These are phyloP conservation scores for Manduca sexta DNA, from an alignment of 1,140 invertebrate genomes.

Conservation along the genomic window DNA sequence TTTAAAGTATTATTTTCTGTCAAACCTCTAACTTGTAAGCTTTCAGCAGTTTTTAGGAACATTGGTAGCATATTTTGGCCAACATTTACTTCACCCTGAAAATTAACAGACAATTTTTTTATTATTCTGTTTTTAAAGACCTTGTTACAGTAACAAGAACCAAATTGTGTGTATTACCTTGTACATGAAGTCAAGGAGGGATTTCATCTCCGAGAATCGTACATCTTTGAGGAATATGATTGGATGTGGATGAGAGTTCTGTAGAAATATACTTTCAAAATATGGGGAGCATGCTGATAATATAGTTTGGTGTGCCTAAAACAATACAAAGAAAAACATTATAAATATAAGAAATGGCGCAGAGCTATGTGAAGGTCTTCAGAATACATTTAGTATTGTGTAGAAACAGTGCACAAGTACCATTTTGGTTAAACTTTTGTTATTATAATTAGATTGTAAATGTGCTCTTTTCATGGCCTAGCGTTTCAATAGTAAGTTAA, in stretches of 20 bases:
- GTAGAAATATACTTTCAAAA: constrained; percentile 94
- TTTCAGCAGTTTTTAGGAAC: constrained; percentile 93
- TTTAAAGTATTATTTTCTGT: constrained; percentile 87
- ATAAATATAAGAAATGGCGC: constrained; percentile 22
- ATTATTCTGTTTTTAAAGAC: no score
- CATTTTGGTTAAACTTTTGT: constrained; percentile 43
- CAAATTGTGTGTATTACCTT: constrained; percentile 68
- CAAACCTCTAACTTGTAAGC: constrained; percentile 91
- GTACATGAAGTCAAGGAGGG: constrained; percentile 92
- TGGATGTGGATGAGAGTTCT: constrained; percentile 92
- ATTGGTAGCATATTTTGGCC: constrained; percentile 89
- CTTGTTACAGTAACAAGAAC: not conserved
- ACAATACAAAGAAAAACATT: constrained; percentile 29
- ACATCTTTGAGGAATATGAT: constrained; percentile 95
- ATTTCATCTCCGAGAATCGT: constrained; percentile 89
- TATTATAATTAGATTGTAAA: constrained; percentile 44
- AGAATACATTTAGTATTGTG: constrained; percentile 34
- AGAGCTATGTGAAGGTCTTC: constrained; percentile 48
- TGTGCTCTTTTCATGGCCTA: constrained; percentile 13
- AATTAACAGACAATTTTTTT: constrained; percentile 15
- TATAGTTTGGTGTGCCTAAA: constrained; percentile 91
- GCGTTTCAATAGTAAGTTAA: constrained; percentile 4
- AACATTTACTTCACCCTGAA: constrained; percentile 88
- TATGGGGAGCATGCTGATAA: constrained; percentile 95
- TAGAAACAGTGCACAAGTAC: constrained; percentile 36